Conservation (phyloP, 2,113 vertebrate species). For the Tetrax tetrax region DNA sequence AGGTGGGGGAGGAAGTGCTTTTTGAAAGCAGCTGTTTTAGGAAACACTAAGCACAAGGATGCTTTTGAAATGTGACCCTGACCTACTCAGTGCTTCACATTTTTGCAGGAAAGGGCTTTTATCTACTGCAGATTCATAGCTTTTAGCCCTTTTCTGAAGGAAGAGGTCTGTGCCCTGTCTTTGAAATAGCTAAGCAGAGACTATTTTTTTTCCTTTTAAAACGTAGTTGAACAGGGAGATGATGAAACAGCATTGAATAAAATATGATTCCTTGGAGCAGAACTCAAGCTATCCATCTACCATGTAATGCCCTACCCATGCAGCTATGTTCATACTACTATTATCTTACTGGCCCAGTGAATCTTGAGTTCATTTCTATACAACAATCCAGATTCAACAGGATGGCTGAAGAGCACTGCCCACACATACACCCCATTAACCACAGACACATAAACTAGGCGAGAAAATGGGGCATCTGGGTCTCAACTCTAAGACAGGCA, state of each 20-base stretch:
- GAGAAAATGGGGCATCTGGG: not conserved
- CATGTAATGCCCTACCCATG: not conserved
- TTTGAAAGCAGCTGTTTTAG: slow-evolving; percentile 7
- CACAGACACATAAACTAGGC: not conserved
- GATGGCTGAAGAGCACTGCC: not conserved
- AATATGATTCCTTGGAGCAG: not conserved
- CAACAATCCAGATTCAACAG: not conserved
- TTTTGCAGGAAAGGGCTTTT: slow-evolving; percentile 33
- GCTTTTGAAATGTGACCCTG: slow-evolving; percentile 2
- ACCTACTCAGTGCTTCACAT: not conserved
- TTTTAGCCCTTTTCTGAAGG: slow-evolving; percentile 33
- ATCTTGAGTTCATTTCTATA: not conserved
- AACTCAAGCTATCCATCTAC: not conserved
- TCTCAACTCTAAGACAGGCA: not conserved
- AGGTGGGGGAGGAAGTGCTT: not conserved
- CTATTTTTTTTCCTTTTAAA: slow-evolving; percentile 6
- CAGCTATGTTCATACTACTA: not conserved
- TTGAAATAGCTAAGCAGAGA: slow-evolving; percentile 15
- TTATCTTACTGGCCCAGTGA: not conserved
- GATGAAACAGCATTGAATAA: slow-evolving; percentile 21
- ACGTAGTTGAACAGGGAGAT: slow-evolving; percentile 3
- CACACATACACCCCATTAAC: rapidly evolving
- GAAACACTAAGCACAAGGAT: not conserved
- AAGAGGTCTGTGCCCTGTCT: slow-evolving; percentile 1
- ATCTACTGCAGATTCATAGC: not conserved